Conservation (phyloP, 2,113 vertebrate species). For the Proteles cristata region DNA sequence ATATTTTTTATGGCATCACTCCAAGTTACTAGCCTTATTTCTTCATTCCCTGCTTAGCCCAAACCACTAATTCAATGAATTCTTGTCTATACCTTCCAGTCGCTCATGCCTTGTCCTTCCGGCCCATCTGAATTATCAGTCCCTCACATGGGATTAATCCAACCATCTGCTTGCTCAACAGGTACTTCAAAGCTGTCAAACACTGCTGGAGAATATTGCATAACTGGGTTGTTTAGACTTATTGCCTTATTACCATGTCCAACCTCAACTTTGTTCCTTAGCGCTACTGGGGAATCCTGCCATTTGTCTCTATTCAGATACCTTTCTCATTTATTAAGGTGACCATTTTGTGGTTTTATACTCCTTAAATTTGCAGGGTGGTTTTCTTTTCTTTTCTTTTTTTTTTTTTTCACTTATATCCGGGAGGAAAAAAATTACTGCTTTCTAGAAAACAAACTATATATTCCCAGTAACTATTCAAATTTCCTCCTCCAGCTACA, state of each 20-base stretch:
- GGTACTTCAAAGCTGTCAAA: constrained; percentile 14
- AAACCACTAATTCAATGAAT: not conserved
- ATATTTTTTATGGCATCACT: not conserved
- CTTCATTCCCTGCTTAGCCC: not conserved
- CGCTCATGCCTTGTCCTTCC: not conserved
- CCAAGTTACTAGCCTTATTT: not conserved
- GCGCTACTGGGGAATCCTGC: not conserved
- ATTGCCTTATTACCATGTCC: not conserved
- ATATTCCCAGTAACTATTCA: not conserved
- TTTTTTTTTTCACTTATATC: not conserved
- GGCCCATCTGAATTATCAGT: not conserved
- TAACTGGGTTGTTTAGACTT: not conserved
- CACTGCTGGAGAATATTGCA: not conserved
- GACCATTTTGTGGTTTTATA: not conserved
- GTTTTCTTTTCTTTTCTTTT: too few relatives aligned
- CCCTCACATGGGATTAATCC: constrained; percentile 7
- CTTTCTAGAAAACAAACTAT: constrained; percentile 33
- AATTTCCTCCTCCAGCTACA: not conserved
- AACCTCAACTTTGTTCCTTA: not conserved
- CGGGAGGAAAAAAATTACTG: not conserved
- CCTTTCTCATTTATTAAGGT: not conserved
- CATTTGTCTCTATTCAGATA: not conserved
- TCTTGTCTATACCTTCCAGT: not conserved
- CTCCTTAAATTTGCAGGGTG: not conserved
- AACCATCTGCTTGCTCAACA: constrained; percentile 50